Evolutionary conservation across 2,113 vertebrate species (phyloP).

Genomic region (Porphyrio hochstetteri): DNA sequence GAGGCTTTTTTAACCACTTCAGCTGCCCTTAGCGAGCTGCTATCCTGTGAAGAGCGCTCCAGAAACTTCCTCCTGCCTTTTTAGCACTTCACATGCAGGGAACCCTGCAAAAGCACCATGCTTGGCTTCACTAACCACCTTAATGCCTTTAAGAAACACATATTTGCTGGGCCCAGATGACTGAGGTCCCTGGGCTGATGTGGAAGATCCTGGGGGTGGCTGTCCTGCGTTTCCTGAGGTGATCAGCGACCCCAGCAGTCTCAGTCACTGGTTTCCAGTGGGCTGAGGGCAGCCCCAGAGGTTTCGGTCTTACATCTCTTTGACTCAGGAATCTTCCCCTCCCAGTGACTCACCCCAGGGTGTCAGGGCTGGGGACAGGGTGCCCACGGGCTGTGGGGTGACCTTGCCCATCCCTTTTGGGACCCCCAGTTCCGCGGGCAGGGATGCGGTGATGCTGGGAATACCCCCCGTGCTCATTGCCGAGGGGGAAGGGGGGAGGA

Average conservation of each 20-base stretch:
- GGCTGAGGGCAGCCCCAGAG: not conserved
- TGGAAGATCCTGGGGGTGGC: not conserved
- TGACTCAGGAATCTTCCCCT: not conserved
- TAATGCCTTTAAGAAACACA: not conserved
- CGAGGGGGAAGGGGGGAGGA: fast-evolving
- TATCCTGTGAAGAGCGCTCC: not conserved
- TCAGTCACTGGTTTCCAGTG: fast-evolving
- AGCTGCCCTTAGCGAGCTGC: not conserved
- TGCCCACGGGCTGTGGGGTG: not conserved
- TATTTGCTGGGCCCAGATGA: not conserved
- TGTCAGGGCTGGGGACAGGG: not conserved
- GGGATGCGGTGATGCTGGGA: fast-evolving
- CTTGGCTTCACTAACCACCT: not conserved
- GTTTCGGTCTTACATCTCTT: not conserved
- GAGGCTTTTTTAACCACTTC: not conserved
- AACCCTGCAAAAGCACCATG: fast-evolving
- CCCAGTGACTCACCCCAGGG: not conserved
- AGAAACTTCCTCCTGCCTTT: not conserved
- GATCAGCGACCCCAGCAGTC: not conserved
- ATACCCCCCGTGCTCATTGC: not conserved
- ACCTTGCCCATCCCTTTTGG: fast-evolving
- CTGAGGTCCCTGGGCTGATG: not conserved
- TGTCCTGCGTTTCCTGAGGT: not conserved
- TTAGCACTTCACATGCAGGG: fast-evolving
- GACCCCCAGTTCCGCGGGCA: fast-evolving